Evolutionary conservation across 37 sponge, comb jelly and placozoan species (phyloP).

Genomic region (Geodia barretti): DNA sequence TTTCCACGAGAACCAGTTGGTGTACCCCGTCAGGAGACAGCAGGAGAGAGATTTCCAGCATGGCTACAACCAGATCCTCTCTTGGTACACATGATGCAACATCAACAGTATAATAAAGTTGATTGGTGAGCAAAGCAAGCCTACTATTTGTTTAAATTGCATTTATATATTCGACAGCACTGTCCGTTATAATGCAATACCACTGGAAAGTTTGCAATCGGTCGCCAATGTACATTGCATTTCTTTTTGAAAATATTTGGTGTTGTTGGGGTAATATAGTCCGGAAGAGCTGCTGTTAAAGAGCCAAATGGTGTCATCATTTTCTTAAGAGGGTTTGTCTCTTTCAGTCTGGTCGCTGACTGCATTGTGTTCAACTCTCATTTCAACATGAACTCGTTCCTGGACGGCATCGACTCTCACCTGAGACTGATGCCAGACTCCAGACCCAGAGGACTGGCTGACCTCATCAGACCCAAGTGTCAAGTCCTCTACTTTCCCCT

Average conservation of each 20-base stretch:
- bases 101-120: slow-evolving; percentile 3
- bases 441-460: slow-evolving; percentile 58
- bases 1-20: slow-evolving; percentile 95
- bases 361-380: slow-evolving; percentile 87
- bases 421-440: slow-evolving; percentile 80
- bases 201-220: no score
- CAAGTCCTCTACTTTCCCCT: slow-evolving; percentile 83
- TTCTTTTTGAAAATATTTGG: no score
- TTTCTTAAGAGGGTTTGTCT: not conserved
- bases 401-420: slow-evolving; percentile 59
- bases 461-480: slow-evolving; percentile 69
- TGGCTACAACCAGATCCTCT: slow-evolving; percentile 93
- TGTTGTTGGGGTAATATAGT: no score
- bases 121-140: not conserved
- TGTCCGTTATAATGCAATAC: no score
- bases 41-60: slow-evolving; percentile 88
- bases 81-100: no score
- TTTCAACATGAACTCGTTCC: slow-evolving; percentile 91
- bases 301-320: no score
- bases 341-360: slow-evolving; percentile 77
- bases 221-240: no score
- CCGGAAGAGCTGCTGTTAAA: no score
- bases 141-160: not conserved
- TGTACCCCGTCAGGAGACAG: slow-evolving; percentile 85
- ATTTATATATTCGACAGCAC: no score